phyloP scores from a whole-genome alignment of 2,113 vertebrate genomes.

The Ginglymostoma cirratum region DNA sequence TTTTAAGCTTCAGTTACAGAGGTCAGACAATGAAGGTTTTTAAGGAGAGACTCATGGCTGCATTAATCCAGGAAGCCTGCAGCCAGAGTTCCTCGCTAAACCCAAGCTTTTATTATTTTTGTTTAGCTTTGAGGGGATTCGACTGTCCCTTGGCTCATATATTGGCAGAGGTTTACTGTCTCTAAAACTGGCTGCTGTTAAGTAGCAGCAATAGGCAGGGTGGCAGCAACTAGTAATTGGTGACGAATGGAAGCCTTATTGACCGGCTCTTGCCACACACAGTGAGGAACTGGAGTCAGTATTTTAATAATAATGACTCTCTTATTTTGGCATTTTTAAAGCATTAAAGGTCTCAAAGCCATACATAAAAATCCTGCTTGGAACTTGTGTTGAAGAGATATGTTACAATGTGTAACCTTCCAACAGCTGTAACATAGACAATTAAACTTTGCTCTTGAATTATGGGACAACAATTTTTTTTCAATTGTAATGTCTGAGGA shows the following conservation, averaged over 20 bases:
- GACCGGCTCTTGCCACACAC: slow-evolving; percentile 12
- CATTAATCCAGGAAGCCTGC: slow-evolving; percentile 34
- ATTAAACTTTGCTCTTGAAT: slow-evolving; percentile 14
- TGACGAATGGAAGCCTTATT: not conserved
- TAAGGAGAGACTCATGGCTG: slow-evolving; percentile 25
- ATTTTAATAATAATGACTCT: slow-evolving; percentile 17
- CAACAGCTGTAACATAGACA: not conserved
- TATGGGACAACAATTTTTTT: not conserved
- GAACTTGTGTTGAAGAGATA: not conserved
- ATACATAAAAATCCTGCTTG: not conserved
- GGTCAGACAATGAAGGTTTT: slow-evolving; percentile 38
- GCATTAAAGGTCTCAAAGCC: not conserved
- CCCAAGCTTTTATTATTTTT: slow-evolving; percentile 35
- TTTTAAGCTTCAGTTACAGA: slow-evolving; percentile 38
- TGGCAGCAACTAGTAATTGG: slow-evolving; percentile 4
- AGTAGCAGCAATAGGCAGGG: slow-evolving; percentile 21
- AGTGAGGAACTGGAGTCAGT: slow-evolving; percentile 6
- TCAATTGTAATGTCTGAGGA: not conserved
- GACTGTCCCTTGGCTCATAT: slow-evolving; percentile 27
- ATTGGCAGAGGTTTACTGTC: slow-evolving; percentile 36
- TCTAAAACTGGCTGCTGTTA: slow-evolving; percentile 24
- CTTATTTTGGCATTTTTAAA: not conserved
- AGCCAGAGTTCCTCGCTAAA: slow-evolving; percentile 35
- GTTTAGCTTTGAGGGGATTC: slow-evolving; percentile 36
- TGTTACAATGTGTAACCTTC: not conserved